Evolutionary conservation across 2,113 vertebrate genomes (phyloP), one percentile per base, ranked within the genome.

Genomic region (Ceyx melanurus): DNA sequence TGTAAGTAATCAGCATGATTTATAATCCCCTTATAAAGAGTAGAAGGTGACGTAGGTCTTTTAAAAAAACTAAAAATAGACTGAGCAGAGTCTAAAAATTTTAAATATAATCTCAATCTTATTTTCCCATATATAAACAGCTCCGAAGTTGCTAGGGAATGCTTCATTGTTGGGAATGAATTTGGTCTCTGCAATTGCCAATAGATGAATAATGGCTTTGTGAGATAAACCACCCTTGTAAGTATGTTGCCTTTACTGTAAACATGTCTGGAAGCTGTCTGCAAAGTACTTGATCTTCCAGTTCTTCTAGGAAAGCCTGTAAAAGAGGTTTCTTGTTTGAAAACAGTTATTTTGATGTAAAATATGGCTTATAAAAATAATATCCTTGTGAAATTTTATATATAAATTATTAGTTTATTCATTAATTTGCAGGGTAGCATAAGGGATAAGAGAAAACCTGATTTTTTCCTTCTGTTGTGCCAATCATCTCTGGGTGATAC

Each of bases 221-320:
- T 88, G 90, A 90, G 60, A 74, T 70, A 93, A 93, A 61, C 57
- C 29, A 17, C 75, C 35, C 56, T 62, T 90, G 29, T 79, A 87
- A 85, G 86, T 78, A 72, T 4, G 35, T 84, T 88, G 77, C 35
- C 57, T 67, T 43, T 81, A 57, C 45, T 65, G 18, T 82, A 45
- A 76, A 79, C 43, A 71, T 51, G 21, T 67, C 57, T 56, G 29
- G 22, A 31, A 89, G 9, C 23, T 56, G 75, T 86, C 77, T 90
- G 37, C 21, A 84, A 50, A 74, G 64, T 28, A 53, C 42, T 79
- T 35, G 53, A 31, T 86, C 51, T 84, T 90, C 65, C 57, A 60
- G 40, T 82, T 90, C 25, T 85, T 21, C 11, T 72, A 45, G 50
- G 25, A 86, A 40, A 57, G 18, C 19, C n/a, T 61, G 7, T 68